phyloP scores from a whole-genome alignment of 2,888 invertebrate genomes.

The Netelia fuscicornis region DNA sequence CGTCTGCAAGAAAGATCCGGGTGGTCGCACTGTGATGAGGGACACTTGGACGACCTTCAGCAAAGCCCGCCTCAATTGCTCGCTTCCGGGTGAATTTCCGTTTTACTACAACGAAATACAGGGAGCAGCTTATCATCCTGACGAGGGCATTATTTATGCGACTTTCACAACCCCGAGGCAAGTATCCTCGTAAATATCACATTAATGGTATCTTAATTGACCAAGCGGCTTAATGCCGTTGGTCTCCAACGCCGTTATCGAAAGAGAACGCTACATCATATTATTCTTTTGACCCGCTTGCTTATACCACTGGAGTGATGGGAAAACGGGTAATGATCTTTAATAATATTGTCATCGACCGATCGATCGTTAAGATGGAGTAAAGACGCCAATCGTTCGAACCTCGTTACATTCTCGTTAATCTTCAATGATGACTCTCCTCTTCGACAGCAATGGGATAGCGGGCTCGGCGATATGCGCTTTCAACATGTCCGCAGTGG shows the following conservation, averaged over 20 bases:
- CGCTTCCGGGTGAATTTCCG: conserved; percentile 93
- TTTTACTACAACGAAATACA: conserved; percentile 96
- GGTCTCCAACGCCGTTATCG: background rate
- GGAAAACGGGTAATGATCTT: conserved; percentile 52
- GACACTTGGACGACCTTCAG: conserved; percentile 97
- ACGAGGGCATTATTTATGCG: conserved; percentile 92
- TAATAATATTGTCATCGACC: background rate
- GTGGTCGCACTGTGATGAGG: conserved; percentile 91
- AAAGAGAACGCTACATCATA: background rate
- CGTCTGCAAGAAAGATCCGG: conserved; percentile 95
- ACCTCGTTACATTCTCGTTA: background rate
- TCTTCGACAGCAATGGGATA: conserved; percentile 90
- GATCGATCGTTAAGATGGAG: background rate
- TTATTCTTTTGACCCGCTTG: conserved; percentile 23
- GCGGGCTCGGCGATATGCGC: conserved; percentile 96
- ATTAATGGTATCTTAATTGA: conserved; percentile 1
- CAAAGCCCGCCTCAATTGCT: conserved; percentile 94
- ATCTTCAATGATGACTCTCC: conserved; percentile 37
- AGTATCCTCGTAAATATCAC: conserved; percentile 70
- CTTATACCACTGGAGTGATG: conserved; percentile 16
- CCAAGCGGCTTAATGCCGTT: background rate
- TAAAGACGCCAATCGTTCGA: background rate
- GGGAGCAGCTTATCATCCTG: conserved; percentile 91
- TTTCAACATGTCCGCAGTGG: conserved; percentile 93
- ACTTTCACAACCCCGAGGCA: conserved; percentile 94